Evolutionary conservation across 2,888 invertebrate species (phyloP).

Genomic region (Dorcus parallelipipedus): DNA sequence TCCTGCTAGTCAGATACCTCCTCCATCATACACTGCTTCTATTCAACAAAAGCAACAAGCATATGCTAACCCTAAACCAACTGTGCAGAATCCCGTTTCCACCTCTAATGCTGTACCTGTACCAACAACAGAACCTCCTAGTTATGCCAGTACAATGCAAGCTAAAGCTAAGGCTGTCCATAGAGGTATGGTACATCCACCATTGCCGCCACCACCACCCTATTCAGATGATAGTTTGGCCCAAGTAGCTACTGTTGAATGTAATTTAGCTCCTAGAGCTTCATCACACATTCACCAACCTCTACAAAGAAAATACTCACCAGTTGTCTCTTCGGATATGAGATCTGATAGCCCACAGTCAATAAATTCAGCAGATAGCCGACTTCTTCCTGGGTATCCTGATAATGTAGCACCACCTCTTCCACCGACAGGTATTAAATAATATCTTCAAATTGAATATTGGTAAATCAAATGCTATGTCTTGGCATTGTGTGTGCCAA

Average conservation of each 20-base stretch:
- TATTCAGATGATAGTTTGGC: conserved; percentile 52
- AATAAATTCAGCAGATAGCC: conserved; percentile 50
- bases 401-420: conserved; percentile 45
- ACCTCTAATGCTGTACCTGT: conserved; percentile 42
- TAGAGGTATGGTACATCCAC: conserved; percentile 63
- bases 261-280: conserved; percentile 49
- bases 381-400: conserved; percentile 47
- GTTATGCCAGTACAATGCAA: conserved; percentile 89
- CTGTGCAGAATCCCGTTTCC: conserved; percentile 45
- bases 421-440: conserved; percentile 49
- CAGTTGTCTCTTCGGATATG: conserved; percentile 52
- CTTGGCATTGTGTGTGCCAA: too few relatives aligned
- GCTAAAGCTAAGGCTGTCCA: conserved; percentile 65
- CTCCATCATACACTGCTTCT: conserved; percentile 78
- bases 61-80: conserved; percentile 39
- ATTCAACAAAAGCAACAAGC: conserved; percentile 59
- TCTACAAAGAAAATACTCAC: conserved; percentile 69
- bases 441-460: too few relatives aligned
- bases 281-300: conserved; percentile 58
- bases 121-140: conserved; percentile 85
- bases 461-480: too few relatives aligned
- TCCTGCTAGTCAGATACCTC: conserved; percentile 61
- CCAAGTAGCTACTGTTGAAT: conserved; percentile 49
- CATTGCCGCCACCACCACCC: conserved; percentile 68
- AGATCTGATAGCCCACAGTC: conserved; percentile 56